Percentiles rank a stretch among this genome's conserved stretches.
These are phyloP conservation scores for Lissonota sp. DNA, from an alignment of 2,888 invertebrate species.

Conservation along the genomic window DNA sequence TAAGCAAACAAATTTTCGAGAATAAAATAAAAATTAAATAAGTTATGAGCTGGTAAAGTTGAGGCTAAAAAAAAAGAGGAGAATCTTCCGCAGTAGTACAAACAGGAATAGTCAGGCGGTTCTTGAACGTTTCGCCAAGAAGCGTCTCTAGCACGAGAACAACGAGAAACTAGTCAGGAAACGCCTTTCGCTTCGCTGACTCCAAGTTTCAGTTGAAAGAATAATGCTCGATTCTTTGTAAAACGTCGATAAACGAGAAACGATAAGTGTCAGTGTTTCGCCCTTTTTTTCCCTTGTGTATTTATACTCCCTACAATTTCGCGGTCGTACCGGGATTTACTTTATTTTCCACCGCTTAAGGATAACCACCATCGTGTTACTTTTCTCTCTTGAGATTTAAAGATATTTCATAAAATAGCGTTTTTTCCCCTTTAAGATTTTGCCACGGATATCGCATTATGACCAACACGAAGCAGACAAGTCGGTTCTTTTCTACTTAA, in stretches of 20 bases:
- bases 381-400: neutral
- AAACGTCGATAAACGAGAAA: slow-evolving; percentile 37
- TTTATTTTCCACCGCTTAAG: slow-evolving; percentile 13
- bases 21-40: slow-evolving; percentile 3
- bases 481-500: slow-evolving; percentile 19
- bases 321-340: neutral
- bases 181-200: slow-evolving; percentile 1
- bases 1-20: neutral
- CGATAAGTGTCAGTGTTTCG: slow-evolving; percentile 11
- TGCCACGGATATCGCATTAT: slow-evolving; percentile 2
- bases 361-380: neutral
- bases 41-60: too few species aligned
- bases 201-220: slow-evolving; percentile 22
- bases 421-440: slow-evolving; percentile 32
- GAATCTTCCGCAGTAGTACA: neutral
- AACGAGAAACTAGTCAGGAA: neutral
- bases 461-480: neutral
- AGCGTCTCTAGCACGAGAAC: neutral
- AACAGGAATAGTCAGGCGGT: neutral
- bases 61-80: neutral
- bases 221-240: slow-evolving; percentile 40
- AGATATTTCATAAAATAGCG: neutral
- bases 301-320: neutral
- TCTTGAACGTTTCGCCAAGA: neutral
- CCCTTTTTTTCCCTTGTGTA: neutral